Conservation (phyloP, 1,140 invertebrate genomes). For the Leptonema lineaticorne region DNA sequence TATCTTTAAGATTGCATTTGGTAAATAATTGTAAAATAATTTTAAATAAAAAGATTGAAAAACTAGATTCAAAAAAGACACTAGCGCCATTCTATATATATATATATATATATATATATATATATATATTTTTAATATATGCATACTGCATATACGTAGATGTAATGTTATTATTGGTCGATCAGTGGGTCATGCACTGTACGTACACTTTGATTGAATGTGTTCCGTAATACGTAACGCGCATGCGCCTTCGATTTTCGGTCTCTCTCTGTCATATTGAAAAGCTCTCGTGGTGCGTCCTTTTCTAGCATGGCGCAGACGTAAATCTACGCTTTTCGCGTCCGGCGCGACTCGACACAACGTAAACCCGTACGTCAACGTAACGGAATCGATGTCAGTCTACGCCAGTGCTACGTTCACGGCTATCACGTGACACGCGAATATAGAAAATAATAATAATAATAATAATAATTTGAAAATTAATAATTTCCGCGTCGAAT, state of each 20-base stretch:
- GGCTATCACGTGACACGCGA: background rate
- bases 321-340: conserved; percentile 21
- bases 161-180: background rate
- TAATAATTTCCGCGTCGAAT: background rate
- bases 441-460: background rate
- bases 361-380: conserved; percentile 13
- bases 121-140: too few relatives aligned
- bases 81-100: too few relatives aligned
- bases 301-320: background rate
- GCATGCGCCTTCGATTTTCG: background rate
- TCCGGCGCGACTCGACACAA: background rate
- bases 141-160: too few relatives aligned
- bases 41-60: too few relatives aligned
- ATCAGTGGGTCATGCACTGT: conserved; percentile 6
- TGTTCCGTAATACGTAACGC: background rate
- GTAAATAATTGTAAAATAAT: too few relatives aligned
- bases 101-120: too few relatives aligned
- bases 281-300: background rate
- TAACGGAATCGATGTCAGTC: conserved; percentile 21
- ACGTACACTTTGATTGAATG: conserved; percentile 7
- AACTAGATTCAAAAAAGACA: too few relatives aligned
- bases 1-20: too few relatives aligned
- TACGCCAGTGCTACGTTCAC: background rate
- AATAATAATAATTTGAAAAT: background rate
- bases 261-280: background rate